These are phyloP conservation scores for Tamandua tetradactyla DNA, from an alignment of 2,797 vertebrate species.

Conservation along the genomic window DNA sequence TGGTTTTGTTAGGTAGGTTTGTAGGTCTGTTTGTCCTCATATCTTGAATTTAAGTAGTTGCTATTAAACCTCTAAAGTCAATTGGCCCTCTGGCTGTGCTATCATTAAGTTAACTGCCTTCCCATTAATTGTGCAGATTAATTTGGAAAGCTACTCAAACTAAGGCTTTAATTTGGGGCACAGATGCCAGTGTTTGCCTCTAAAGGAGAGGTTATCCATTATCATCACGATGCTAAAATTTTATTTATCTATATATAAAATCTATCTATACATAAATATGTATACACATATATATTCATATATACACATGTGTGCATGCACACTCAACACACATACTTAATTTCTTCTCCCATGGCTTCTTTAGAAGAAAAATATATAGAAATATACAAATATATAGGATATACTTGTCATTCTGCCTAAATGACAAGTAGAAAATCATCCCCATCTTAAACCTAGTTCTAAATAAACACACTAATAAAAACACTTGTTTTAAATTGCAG, in stretches of 20 bases:
- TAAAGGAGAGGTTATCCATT: slow-evolving; percentile 21
- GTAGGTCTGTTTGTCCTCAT: slow-evolving; percentile 66
- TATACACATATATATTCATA: no score
- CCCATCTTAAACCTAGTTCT: background rate
- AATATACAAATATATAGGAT: no score
- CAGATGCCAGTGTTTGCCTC: slow-evolving; percentile 44
- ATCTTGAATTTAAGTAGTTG: slow-evolving; percentile 75
- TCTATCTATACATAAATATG: no score
- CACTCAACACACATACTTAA: background rate
- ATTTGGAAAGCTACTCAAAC: slow-evolving; percentile 69
- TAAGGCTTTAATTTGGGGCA: slow-evolving; percentile 34
- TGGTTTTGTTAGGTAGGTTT: slow-evolving; percentile 65
- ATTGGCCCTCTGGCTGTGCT: slow-evolving; percentile 60
- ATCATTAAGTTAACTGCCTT: slow-evolving; percentile 76
- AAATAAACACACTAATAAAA: slow-evolving; percentile 46
- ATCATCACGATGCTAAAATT: slow-evolving; percentile 32
- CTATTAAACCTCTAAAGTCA: slow-evolving; percentile 70
- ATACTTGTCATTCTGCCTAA: background rate
- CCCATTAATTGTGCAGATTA: slow-evolving; percentile 75
- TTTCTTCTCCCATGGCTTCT: background rate
- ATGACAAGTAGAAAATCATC: background rate
- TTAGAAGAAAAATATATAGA: background rate
- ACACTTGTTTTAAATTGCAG: slow-evolving; percentile 41
- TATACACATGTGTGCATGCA: no score
- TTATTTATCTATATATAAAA: background rate